Evolutionary conservation across 2,888 invertebrate genomes (phyloP), one percentile per base, ranked within the genome.

Genomic region (Neoascia interrupta): DNA sequence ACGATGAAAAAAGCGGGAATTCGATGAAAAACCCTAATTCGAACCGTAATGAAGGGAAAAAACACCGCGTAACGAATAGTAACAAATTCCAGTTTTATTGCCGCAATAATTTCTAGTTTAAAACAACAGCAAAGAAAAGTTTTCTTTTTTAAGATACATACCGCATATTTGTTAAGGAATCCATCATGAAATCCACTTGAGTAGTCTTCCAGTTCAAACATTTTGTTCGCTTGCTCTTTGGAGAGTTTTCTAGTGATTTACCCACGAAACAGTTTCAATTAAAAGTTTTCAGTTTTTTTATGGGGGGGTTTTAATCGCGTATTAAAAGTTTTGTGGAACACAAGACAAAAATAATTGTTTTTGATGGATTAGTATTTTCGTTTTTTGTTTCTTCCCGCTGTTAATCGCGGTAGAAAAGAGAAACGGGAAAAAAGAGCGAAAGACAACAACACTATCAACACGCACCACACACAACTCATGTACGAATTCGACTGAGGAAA

Each of bases 191-290:
- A 93, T 91, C 92, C 91, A 87, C 90, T 88, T 84, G 91, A 91
- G 90, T 91, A 93, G 91, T 92, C 92, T 91, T 91, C 91, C 90
- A 93, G 91, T 91, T 93, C 92, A 90, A 91, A 92, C 92, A 92
- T 93, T 89, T n/a, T n/a, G 90, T 85, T 63, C 47, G 18, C 34
- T 54, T 15, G 15, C 47, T 69, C 51, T 61, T 66, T 18, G 4
- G 13, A n/a, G 51, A 39, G 13, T 47, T 41, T 16, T 28, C 21
- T 53, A 41, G 13, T 18, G 34, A 47, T 28, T 51, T 37, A 43
- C 16, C 31, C 37, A 43, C 49, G 45, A 58, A 36, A 64, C 36
- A n/a, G 41, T 13, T 18, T 51, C 11, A 45, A 6, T 39, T 54
- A 26, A 36, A 36, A 23, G 8, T 8, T 26, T 45, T 47, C 18